Conservation (phyloP, 1,140 invertebrate genomes). For the Calosoma granatense region DNA sequence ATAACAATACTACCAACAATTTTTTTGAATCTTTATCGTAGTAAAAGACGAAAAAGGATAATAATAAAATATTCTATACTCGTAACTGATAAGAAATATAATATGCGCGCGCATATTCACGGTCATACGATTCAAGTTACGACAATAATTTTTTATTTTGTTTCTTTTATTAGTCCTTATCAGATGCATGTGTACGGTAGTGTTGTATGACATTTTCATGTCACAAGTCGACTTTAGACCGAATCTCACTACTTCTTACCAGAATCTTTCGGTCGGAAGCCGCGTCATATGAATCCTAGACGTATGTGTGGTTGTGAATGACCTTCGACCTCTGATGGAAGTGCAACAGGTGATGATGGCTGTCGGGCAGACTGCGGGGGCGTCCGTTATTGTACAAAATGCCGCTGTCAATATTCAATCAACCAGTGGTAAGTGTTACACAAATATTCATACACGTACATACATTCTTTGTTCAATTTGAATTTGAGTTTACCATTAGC, state of each 20-base stretch:
- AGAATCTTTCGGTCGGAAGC: background rate
- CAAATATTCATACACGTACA: too few species aligned
- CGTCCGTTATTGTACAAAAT: conserved; percentile 1
- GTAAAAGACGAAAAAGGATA: too few species aligned
- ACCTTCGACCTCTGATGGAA: background rate
- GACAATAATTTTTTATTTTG: conserved; percentile 1
- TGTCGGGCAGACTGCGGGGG: background rate
- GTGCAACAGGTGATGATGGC: background rate
- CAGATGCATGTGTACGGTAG: background rate
- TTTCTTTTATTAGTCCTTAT: background rate
- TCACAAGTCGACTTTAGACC: background rate
- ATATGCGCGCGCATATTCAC: background rate
- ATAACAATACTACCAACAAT: too few species aligned
- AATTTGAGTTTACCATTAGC: too few species aligned
- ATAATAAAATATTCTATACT: too few species aligned
- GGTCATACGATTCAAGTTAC: background rate
- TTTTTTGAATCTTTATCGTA: too few species aligned
- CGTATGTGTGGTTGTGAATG: background rate
- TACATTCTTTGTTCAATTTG: too few species aligned
- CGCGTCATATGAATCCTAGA: background rate
- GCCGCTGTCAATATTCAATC: background rate
- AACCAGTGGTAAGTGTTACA: background rate
- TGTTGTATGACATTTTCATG: too few species aligned
- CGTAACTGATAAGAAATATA: background rate
- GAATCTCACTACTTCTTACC: background rate